Percentiles rank a stretch among this genome's conserved stretches.
Evolutionary conservation across 2,113 vertebrate genomes (phyloP).

Genomic region (Cinclus mexicanus): DNA sequence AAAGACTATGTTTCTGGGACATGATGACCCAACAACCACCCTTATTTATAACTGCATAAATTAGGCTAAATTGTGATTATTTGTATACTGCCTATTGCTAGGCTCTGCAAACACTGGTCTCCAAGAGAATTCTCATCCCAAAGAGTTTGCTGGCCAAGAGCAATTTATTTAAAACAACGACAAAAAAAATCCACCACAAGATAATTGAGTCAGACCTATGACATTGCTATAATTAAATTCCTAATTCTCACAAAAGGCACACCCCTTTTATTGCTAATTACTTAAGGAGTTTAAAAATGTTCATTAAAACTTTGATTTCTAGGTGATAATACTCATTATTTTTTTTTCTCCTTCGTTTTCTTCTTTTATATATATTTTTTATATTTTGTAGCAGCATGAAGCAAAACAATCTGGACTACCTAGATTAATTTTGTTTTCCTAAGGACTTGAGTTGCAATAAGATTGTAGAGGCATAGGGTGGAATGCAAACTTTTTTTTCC

Average conservation of each 20-base stretch:
- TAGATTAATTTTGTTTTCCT: background rate
- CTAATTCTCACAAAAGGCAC: background rate
- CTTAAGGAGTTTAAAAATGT: background rate
- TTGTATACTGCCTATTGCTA: background rate
- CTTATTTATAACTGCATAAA: background rate
- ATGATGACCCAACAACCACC: background rate
- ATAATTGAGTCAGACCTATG: background rate
- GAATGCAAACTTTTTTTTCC: background rate
- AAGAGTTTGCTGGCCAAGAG: background rate
- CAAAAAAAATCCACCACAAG: background rate
- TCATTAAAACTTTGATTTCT: background rate
- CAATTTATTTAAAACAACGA: background rate
- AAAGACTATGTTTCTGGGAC: constrained; percentile 9
- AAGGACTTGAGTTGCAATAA: background rate
- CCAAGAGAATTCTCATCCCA: background rate
- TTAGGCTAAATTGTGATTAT: background rate
- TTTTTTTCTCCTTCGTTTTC: background rate
- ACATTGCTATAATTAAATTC: background rate
- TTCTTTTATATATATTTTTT: background rate
- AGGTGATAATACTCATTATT: background rate
- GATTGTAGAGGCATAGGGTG: background rate
- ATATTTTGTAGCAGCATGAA: background rate
- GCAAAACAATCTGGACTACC: background rate
- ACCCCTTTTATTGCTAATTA: background rate
- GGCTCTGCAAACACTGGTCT: background rate